Conservation (phyloP, 2,888 invertebrate species). For the Sepiola atlantica region DNA sequence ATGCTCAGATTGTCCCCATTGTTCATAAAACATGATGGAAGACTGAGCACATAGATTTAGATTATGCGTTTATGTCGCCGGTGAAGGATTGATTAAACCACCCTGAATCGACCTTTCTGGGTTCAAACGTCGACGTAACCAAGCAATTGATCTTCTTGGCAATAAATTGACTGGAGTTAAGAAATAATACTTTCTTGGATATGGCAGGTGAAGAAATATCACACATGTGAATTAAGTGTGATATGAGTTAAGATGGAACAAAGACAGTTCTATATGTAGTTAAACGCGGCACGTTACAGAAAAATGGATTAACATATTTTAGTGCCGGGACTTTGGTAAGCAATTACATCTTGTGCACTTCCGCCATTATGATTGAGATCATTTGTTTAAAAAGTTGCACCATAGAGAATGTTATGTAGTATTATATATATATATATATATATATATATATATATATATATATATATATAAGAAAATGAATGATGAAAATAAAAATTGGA, state of each 20-base stretch:
- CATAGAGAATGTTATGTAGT: no score
- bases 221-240: background rate
- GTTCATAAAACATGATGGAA: background rate
- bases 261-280: background rate
- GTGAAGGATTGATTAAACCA: background rate
- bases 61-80: background rate
- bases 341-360: no score
- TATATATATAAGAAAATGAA: no score
- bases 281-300: background rate
- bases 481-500: no score
- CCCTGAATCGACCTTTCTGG: background rate
- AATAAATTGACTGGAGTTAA: background rate
- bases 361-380: no score
- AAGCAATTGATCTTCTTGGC: background rate
- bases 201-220: background rate
- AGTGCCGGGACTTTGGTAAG: no score
- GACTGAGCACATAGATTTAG: background rate
- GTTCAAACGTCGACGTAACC: background rate
- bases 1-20: background rate
- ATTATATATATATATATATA: no score
- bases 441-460: no score
- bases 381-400: no score
- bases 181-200: background rate
- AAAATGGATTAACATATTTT: background rate
- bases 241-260: background rate